Conservation (phyloP, 2,797 vertebrate genomes). For the Brotogeris chrysoptera region DNA sequence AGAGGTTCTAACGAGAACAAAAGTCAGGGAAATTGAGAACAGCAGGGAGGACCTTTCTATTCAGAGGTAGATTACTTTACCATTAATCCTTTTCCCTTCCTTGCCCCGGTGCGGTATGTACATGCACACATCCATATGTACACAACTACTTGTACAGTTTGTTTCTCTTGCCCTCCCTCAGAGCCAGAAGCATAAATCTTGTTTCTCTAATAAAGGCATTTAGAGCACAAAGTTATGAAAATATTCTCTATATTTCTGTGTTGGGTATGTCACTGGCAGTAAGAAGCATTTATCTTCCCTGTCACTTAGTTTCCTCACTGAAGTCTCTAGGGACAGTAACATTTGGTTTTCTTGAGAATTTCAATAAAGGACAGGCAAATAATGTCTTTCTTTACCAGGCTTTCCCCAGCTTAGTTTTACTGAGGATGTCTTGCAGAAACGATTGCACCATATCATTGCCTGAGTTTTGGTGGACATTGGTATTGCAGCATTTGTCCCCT, state of each 20-base stretch:
- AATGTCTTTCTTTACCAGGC: conserved; percentile 41
- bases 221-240: conserved; percentile 85
- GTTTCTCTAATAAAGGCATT: conserved; percentile 76
- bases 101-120: neutral
- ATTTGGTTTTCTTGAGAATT: conserved; percentile 74
- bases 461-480: conserved; percentile 40
- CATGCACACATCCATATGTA: neutral
- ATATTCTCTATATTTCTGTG: conserved; percentile 79
- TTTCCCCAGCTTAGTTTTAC: conserved; percentile 32
- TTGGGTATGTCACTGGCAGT: conserved; percentile 76
- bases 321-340: conserved; percentile 56
- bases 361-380: conserved; percentile 75
- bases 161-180: conserved; percentile 38
- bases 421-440: conserved; percentile 58
- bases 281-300: conserved; percentile 88
- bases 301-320: conserved; percentile 63
- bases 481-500: conserved; percentile 77
- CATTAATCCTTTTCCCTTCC: conserved; percentile 36
- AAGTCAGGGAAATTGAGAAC: conserved; percentile 41
- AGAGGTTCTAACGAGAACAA: neutral
- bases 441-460: conserved; percentile 42
- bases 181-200: conserved; percentile 73
- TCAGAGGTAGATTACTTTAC: conserved; percentile 42
- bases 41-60: neutral
- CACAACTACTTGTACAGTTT: neutral